Conservation (phyloP, 2,113 vertebrate species). For the Prionailurus bengalensis region DNA sequence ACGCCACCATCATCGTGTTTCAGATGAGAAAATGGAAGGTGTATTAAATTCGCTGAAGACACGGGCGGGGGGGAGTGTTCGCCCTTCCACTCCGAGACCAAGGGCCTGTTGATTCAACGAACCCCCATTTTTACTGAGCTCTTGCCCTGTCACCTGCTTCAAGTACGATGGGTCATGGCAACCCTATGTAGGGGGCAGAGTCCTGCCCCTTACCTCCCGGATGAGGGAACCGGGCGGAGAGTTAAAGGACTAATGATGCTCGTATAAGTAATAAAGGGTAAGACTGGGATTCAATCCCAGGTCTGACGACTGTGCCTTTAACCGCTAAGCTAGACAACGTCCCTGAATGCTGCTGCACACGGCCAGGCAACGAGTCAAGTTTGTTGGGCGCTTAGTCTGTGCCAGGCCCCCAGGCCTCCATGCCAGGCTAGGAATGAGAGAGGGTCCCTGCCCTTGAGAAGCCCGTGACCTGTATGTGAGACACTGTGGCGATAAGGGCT, state of each 20-base stretch:
- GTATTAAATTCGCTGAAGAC: neutral
- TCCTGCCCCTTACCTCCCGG: neutral
- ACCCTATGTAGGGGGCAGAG: fast-evolving
- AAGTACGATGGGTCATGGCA: fast-evolving
- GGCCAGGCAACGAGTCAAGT: neutral
- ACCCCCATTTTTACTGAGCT: neutral
- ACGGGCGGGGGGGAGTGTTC: too few species aligned
- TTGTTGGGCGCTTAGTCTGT: neutral
- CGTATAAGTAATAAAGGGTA: neutral
- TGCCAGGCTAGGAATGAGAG: neutral
- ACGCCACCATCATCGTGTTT: neutral
- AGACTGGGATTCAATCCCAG: neutral
- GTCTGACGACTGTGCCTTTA: neutral
- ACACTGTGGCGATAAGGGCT: neutral
- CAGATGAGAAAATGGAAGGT: neutral
- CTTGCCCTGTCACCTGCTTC: neutral
- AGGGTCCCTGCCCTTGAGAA: neutral
- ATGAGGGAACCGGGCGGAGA: neutral
- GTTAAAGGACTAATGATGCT: neutral
- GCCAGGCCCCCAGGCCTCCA: neutral
- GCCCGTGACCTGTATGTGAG: neutral
- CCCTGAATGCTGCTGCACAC: neutral
- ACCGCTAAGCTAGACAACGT: neutral
- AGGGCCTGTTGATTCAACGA: neutral
- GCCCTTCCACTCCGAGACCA: fast-evolving